Conservation (phyloP, 2,797 vertebrate species). For the Pseudomugil gertrudae region DNA sequence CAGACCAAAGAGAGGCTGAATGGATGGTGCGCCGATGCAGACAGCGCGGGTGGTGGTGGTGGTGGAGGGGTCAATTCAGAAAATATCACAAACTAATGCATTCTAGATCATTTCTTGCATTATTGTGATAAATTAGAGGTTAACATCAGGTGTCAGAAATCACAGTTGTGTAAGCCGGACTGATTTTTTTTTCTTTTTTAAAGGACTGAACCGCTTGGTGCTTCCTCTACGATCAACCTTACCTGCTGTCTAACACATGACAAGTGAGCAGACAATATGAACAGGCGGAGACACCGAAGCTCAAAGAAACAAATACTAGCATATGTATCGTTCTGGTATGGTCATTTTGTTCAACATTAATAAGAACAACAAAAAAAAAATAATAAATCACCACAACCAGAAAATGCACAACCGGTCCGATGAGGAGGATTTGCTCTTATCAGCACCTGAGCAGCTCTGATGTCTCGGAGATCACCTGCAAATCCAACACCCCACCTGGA, state of each 20-base stretch:
- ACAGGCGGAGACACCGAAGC: conserved; percentile 26
- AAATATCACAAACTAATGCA: not conserved
- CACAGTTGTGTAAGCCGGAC: conserved; percentile 30
- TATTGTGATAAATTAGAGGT: conserved; percentile 15
- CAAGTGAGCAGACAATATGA: not conserved
- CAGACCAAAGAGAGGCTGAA: conserved; percentile 15
- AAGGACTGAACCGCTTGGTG: not conserved
- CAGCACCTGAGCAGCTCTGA: conserved; percentile 52
- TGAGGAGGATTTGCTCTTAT: conserved; percentile 23
- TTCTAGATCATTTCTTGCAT: conserved; percentile 2
- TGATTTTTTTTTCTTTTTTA: not conserved
- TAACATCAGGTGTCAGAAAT: conserved; percentile 2
- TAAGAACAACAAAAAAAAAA: not conserved
- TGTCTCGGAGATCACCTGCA: conserved; percentile 29
- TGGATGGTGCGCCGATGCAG: not conserved
- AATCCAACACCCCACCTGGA: conserved; percentile 40
- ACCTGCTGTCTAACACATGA: conserved; percentile 12
- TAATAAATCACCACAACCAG: not conserved
- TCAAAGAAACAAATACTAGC: conserved; percentile 14
- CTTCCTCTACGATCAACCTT: conserved; percentile 1
- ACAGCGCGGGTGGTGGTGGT: not conserved
- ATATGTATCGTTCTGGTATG: conserved; percentile 10
- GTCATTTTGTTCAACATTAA: not conserved
- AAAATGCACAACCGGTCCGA: conserved; percentile 8
- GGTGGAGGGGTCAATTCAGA: conserved; percentile 2